These are phyloP conservation scores for Urechis unicinctus DNA, from an alignment of 2,888 invertebrate genomes.

Conservation along the genomic window DNA sequence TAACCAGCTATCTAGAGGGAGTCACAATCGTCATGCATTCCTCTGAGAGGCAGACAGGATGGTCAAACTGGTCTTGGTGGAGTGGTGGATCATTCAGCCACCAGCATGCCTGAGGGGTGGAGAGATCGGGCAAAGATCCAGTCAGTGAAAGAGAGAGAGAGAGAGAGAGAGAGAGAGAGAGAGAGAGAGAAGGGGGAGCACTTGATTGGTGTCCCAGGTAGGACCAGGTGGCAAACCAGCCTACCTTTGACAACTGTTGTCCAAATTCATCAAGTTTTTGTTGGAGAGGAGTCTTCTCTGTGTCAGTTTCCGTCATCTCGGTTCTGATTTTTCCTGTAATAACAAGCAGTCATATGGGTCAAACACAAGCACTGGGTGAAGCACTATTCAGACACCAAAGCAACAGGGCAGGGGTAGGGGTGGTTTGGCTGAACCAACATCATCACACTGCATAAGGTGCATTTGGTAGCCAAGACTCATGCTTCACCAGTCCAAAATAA, in stretches of 20 bases:
- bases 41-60: too few species aligned
- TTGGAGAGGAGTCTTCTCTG: slow-evolving; percentile 98
- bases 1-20: too few species aligned
- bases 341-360: not conserved
- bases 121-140: not conserved
- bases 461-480: too few species aligned
- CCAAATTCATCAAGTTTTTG: slow-evolving; percentile 99
- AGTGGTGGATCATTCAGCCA: too few species aligned
- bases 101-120: not conserved
- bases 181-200: not conserved
- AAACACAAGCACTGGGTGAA: too few species aligned
- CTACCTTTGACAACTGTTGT: slow-evolving; percentile 89
- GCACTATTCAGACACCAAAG: too few species aligned
- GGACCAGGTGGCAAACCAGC: not conserved
- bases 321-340: slow-evolving; percentile 81
- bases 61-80: too few species aligned
- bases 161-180: not conserved
- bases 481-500: too few species aligned
- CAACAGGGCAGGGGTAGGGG: too few species aligned
- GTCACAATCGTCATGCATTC: too few species aligned
- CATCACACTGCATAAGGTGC: too few species aligned
- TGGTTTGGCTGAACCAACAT: too few species aligned
- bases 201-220: not conserved
- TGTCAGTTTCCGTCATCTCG: slow-evolving; percentile 99
- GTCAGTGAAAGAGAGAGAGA: not conserved